phyloP scores from a whole-genome alignment of 1,140 invertebrate species.

The Drosophila bipectinata region DNA sequence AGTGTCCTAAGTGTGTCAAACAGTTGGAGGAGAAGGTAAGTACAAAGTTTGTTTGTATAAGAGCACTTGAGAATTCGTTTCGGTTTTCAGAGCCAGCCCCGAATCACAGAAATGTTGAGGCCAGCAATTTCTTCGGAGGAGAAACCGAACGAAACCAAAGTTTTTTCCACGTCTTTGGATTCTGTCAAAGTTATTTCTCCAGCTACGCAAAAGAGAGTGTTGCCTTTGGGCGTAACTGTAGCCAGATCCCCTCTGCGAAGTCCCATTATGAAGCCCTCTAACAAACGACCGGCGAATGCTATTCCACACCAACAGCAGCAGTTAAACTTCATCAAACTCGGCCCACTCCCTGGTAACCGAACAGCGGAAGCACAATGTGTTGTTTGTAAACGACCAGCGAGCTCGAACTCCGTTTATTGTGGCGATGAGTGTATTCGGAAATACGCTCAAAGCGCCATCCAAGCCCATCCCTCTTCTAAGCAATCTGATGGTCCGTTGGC shows the following conservation, averaged over 20 bases:
- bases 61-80: too few species aligned
- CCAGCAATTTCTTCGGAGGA: slow-evolving; percentile 5
- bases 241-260: slow-evolving; percentile 10
- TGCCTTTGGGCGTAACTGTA: slow-evolving; percentile 7
- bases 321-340: slow-evolving; percentile 59
- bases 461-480: slow-evolving; percentile 32
- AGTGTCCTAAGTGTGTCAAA: slow-evolving; percentile 93
- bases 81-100: slow-evolving; percentile 55
- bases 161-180: slow-evolving; percentile 7
- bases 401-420: slow-evolving; percentile 92
- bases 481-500: slow-evolving; percentile 32
- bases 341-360: slow-evolving; percentile 10
- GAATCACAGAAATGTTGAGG: slow-evolving; percentile 74
- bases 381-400: slow-evolving; percentile 89
- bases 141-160: slow-evolving; percentile 43
- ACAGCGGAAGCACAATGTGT: slow-evolving; percentile 85
- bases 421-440: slow-evolving; percentile 93
- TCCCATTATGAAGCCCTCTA: slow-evolving; percentile 19
- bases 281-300: slow-evolving; percentile 7
- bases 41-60: background rate
- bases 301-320: slow-evolving; percentile 47
- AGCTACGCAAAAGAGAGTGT: slow-evolving; percentile 8
- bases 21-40: slow-evolving; percentile 82
- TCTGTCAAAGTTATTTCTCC: background rate
- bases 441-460: slow-evolving; percentile 91